phyloP scores from a whole-genome alignment of 2,797 vertebrate species.

The Pogoniulus pusillus region DNA sequence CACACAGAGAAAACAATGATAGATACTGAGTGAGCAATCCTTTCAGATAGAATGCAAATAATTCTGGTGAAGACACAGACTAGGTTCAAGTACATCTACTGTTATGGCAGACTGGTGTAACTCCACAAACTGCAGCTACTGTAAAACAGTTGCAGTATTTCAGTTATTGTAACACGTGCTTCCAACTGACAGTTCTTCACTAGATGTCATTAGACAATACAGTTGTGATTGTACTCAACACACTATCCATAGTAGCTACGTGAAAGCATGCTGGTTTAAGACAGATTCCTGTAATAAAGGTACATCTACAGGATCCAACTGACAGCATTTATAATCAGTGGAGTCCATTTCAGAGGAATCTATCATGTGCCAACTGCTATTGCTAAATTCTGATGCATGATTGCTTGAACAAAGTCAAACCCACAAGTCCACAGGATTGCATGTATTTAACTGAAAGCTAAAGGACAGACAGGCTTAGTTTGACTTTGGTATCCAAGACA shows the following conservation, averaged over 20 bases:
- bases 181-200: background rate
- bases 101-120: background rate
- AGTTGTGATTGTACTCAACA: background rate
- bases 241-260: background rate
- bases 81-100: background rate
- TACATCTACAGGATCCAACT: background rate
- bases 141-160: background rate
- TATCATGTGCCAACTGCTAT: background rate
- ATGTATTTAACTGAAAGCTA: constrained; percentile 38
- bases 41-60: background rate
- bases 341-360: constrained; percentile 6
- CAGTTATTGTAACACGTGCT: background rate
- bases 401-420: constrained; percentile 31
- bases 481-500: background rate
- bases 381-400: constrained; percentile 19
- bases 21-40: background rate
- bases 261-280: background rate
- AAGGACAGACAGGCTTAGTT: background rate
- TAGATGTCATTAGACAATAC: background rate
- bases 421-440: constrained; percentile 29
- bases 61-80: background rate
- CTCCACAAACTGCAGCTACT: background rate
- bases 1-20: background rate
- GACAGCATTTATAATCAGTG: constrained; percentile 13
- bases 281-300: background rate